Evolutionary conservation across 2,113 vertebrate genomes (phyloP).

Genomic region (Ctenodactylus gundi): DNA sequence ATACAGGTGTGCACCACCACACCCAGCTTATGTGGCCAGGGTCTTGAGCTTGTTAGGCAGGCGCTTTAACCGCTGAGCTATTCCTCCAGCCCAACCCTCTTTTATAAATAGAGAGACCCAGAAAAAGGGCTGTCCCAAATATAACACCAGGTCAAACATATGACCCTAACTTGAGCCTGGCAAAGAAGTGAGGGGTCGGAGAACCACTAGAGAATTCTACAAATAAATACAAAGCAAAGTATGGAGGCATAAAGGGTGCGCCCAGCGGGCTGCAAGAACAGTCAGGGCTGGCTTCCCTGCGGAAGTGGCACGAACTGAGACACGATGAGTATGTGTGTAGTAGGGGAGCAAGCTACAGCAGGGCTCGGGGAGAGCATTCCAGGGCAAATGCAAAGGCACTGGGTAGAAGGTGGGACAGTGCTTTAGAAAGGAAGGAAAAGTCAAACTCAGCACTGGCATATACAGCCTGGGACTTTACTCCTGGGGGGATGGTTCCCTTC

Average conservation of each 20-base stretch:
- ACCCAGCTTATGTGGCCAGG: no score
- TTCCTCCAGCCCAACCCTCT: no score
- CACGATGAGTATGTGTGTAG: neutral
- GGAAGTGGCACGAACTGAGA: neutral
- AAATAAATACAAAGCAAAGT: neutral
- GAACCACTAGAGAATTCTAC: neutral
- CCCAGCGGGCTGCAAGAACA: neutral
- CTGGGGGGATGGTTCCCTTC: neutral
- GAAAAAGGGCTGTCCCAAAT: neutral
- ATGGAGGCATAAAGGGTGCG: fast-evolving
- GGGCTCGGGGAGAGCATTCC: neutral
- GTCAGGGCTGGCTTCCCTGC: neutral
- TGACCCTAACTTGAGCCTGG: neutral
- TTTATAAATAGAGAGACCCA: neutral
- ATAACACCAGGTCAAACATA: neutral
- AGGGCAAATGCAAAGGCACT: neutral
- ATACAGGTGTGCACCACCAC: no score
- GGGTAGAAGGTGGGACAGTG: neutral
- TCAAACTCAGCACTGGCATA: neutral
- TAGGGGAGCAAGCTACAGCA: neutral
- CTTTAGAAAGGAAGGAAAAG: neutral
- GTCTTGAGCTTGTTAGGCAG: no score
- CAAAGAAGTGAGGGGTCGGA: neutral
- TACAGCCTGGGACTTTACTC: neutral
- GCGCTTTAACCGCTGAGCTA: no score